Percentiles rank a stretch among this genome's conserved stretches.
These are phyloP conservation scores for Xyliphius kryptos DNA, from an alignment of 2,113 vertebrate species.

Conservation along the genomic window DNA sequence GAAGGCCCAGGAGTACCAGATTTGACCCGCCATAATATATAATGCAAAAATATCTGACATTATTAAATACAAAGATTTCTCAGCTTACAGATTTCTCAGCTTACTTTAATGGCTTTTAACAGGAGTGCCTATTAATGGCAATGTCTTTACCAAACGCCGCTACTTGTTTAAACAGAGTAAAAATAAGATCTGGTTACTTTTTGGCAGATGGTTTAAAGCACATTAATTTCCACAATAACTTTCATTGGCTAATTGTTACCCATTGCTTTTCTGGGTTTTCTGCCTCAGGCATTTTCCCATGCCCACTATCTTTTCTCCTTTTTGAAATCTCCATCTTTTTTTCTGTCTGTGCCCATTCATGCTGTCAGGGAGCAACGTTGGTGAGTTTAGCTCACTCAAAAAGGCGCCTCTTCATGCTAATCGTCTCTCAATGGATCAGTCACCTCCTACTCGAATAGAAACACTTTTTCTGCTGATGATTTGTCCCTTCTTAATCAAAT, in stretches of 20 bases:
- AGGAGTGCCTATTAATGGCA: too few species aligned
- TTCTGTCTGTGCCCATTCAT: constrained; percentile 66
- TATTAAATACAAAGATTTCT: too few species aligned
- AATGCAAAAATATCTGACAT: too few species aligned
- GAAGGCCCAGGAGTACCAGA: too few species aligned
- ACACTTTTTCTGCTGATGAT: constrained; percentile 51
- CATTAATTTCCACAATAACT: constrained; percentile 59
- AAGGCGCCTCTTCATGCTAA: constrained; percentile 71
- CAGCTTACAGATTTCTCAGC: too few species aligned
- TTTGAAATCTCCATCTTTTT: constrained; percentile 12
- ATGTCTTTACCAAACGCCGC: too few species aligned
- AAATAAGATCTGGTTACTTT: constrained; percentile 9
- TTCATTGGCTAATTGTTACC: constrained; percentile 57
- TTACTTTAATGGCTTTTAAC: too few species aligned
- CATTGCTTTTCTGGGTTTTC: constrained; percentile 52
- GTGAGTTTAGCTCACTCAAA: constrained; percentile 58
- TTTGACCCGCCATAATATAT: too few species aligned
- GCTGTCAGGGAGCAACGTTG: constrained; percentile 53
- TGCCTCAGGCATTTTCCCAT: constrained; percentile 65
- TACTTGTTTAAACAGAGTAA: too few species aligned
- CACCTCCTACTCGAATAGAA: constrained; percentile 70
- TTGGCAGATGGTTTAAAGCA: constrained; percentile 56
- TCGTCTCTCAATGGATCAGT: constrained; percentile 66
- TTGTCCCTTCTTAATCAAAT: background rate
- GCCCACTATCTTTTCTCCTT: constrained; percentile 67